Percentiles rank a stretch among this genome's conserved stretches.
phyloP scores from a whole-genome alignment of 2,888 invertebrate species.

The Neoaliturus tenellus region DNA sequence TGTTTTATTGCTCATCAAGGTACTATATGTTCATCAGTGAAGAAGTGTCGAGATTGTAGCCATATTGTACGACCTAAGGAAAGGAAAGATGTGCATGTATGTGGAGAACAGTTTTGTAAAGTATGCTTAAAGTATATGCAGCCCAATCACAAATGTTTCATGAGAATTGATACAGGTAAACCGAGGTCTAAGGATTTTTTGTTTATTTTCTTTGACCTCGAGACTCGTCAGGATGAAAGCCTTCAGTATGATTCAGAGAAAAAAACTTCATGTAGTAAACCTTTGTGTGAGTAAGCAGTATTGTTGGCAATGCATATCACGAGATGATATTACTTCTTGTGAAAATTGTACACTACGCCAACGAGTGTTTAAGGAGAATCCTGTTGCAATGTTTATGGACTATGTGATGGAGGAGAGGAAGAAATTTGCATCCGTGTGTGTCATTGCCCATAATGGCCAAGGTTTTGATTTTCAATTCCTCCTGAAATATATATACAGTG shows the following conservation, averaged over 20 bases:
- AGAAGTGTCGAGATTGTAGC: conserved; percentile 50
- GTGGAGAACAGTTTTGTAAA: conserved; percentile 54
- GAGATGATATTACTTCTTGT: not conserved
- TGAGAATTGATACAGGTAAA: conserved; percentile 44
- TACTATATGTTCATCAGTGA: not conserved
- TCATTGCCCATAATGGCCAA: conserved; percentile 9
- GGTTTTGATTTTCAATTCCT: conserved; percentile 32
- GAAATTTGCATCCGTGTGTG: not conserved
- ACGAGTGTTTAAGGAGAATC: conserved; percentile 4
- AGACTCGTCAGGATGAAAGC: conserved; percentile 60
- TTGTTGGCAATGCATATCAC: not conserved
- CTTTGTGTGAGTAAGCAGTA: conserved; percentile 22
- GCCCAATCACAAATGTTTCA: conserved; percentile 35
- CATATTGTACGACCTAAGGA: not conserved
- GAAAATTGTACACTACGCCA: not conserved
- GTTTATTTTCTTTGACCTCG: conserved; percentile 64
- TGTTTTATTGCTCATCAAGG: conserved; percentile 2
- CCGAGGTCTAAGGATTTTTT: conserved; percentile 54
- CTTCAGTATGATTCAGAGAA: not conserved
- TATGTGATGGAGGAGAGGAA: not conserved
- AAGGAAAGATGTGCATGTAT: conserved; percentile 43
- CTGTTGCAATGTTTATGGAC: not conserved
- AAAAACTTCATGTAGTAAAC: conserved; percentile 17
- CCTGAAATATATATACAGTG: conserved; percentile 6
- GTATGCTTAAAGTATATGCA: conserved; percentile 56